Evolutionary conservation across 2,113 vertebrate genomes (phyloP).

Genomic region (Eulemur macaco): DNA sequence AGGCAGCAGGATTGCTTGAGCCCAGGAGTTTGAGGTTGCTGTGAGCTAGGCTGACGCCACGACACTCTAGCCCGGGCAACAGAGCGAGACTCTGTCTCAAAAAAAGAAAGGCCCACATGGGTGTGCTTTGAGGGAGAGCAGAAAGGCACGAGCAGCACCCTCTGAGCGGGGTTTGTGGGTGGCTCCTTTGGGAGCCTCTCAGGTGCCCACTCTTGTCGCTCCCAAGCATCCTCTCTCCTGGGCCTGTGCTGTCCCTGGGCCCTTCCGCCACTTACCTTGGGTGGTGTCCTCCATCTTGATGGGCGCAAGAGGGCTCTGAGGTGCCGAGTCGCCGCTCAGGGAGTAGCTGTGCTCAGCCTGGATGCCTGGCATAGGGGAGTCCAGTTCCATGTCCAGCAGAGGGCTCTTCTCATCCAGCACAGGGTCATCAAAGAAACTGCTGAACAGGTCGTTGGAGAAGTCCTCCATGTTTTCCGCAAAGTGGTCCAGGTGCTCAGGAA

Average conservation of each 20-base stretch:
- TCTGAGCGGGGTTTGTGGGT: neutral
- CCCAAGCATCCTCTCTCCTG: neutral
- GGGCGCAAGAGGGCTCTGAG: conserved; percentile 95
- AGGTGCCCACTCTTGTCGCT: neutral
- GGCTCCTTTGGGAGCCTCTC: neutral
- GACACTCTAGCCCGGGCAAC: too few species aligned
- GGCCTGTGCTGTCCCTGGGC: neutral
- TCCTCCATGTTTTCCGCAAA: conserved; percentile 98
- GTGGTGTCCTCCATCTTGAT: conserved; percentile 95
- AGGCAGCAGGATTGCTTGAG: too few species aligned
- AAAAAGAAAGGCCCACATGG: neutral
- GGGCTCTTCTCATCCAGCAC: conserved; percentile 93
- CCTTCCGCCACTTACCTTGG: conserved; percentile 83
- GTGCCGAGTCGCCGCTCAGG: conserved; percentile 97
- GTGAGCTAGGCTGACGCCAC: too few species aligned
- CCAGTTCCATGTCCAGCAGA: conserved; percentile 95
- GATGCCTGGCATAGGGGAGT: conserved; percentile 93
- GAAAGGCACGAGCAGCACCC: neutral
- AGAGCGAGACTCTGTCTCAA: too few species aligned
- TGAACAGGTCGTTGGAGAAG: conserved; percentile 98
- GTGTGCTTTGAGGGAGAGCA: neutral
- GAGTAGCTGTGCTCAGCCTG: conserved; percentile 99
- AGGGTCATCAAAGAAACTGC: conserved; percentile 98
- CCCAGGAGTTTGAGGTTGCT: too few species aligned
- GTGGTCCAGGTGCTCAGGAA: conserved; percentile 90